Conservation (phyloP, 2,113 vertebrate species). For the Grammomys surdaster region DNA sequence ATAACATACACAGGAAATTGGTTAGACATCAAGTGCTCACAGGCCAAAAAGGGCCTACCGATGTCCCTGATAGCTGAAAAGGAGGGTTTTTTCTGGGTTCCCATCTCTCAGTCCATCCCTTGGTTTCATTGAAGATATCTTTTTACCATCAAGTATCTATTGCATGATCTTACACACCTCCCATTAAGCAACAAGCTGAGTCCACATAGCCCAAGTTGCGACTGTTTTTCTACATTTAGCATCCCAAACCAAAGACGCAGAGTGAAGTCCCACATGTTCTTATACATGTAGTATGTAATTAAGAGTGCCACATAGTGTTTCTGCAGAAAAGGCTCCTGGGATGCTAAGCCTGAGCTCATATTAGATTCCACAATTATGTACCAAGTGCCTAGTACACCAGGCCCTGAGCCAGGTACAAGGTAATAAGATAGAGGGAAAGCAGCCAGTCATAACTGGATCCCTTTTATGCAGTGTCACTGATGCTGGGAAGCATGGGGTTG, state of each 20-base stretch:
- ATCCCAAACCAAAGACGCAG: not conserved
- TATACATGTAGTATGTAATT: no score
- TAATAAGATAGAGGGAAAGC: not conserved
- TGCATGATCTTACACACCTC: fast-evolving
- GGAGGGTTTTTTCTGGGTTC: not conserved
- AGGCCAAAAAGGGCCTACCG: not conserved
- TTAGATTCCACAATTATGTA: not conserved
- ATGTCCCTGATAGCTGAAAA: not conserved
- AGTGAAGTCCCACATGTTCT: not conserved
- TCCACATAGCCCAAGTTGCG: not conserved
- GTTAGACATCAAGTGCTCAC: not conserved
- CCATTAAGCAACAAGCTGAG: not conserved
- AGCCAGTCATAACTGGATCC: not conserved
- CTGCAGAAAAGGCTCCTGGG: not conserved
- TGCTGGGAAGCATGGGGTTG: not conserved
- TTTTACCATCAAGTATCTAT: not conserved
- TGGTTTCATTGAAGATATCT: not conserved
- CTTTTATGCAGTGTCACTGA: not conserved
- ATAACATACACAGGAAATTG: not conserved
- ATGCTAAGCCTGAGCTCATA: not conserved
- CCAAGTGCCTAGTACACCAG: not conserved
- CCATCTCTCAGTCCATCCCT: not conserved
- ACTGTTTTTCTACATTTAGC: not conserved
- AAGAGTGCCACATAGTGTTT: not conserved
- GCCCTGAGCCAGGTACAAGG: not conserved